A percentile compares a stretch with the other conserved stretches of the same genome.
Evolutionary conservation across 2,888 invertebrate species (phyloP).

Genomic region (Leptothorax acervorum): DNA sequence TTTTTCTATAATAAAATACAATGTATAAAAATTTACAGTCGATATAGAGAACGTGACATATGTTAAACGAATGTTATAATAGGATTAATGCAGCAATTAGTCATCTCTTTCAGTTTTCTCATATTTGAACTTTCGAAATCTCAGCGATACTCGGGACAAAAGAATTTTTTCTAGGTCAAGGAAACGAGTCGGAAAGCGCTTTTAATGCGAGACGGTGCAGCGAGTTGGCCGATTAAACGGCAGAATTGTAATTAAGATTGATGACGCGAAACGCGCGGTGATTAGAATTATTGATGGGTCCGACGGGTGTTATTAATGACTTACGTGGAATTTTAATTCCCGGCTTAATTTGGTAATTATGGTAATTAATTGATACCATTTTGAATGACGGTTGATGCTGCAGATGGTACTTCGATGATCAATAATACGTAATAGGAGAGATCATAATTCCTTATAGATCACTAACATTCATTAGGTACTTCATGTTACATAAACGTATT

Average conservation of each 20-base stretch:
- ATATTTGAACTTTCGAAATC: background rate
- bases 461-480: background rate
- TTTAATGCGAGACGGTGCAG: slow-evolving; percentile 21
- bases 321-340: slow-evolving; percentile 52
- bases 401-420: slow-evolving; percentile 44
- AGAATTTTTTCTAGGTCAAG: slow-evolving; percentile 8
- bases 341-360: slow-evolving; percentile 50
- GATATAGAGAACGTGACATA: background rate
- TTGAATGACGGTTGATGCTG: slow-evolving; percentile 39
- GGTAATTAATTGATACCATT: slow-evolving; percentile 52
- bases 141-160: background rate
- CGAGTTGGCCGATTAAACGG: slow-evolving; percentile 43
- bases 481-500: background rate
- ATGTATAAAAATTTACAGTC: background rate
- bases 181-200: slow-evolving; percentile 17
- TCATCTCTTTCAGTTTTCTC: background rate
- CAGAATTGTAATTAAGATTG: slow-evolving; percentile 52
- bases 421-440: slow-evolving; percentile 39
- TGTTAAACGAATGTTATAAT: background rate
- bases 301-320: slow-evolving; percentile 54
- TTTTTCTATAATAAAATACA: background rate
- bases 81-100: background rate
- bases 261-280: slow-evolving; percentile 50
- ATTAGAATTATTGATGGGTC: slow-evolving; percentile 54
- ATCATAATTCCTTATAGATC: slow-evolving; percentile 20